Evolutionary conservation across 2,113 vertebrate species (phyloP).

Genomic region (Limnothrissa miodon): DNA sequence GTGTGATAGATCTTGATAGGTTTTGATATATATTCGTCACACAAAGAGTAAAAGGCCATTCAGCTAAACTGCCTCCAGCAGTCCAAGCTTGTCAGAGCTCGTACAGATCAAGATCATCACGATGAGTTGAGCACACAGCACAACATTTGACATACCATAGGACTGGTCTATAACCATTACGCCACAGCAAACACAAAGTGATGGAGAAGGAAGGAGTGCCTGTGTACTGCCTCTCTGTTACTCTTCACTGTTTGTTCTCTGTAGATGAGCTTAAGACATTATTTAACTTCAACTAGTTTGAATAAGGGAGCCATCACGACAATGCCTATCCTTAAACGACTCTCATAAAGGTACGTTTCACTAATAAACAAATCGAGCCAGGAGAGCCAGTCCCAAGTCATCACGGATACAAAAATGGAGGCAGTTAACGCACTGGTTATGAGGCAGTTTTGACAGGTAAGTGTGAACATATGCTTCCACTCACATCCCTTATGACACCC

Average conservation of each 20-base stretch:
- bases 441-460: conserved; percentile 10
- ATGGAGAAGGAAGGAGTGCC: too few species aligned
- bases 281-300: too few species aligned
- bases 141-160: too few species aligned
- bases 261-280: too few species aligned
- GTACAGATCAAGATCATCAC: background rate
- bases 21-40: background rate
- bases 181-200: too few species aligned
- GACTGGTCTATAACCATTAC: too few species aligned
- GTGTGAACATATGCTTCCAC: conserved; percentile 4
- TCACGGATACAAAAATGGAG: background rate
- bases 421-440: background rate
- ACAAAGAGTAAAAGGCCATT: background rate
- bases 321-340: too few species aligned
- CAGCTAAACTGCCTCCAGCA: background rate
- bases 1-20: background rate
- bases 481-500: background rate
- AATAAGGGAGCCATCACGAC: too few species aligned
- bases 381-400: background rate
- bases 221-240: too few species aligned
- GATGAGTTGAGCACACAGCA: background rate
- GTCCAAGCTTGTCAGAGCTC: background rate
- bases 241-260: too few species aligned
- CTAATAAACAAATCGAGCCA: background rate
- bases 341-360: too few species aligned